phyloP scores from a whole-genome alignment of 2,888 invertebrate genomes.

The Choristoneura rosaceana region DNA sequence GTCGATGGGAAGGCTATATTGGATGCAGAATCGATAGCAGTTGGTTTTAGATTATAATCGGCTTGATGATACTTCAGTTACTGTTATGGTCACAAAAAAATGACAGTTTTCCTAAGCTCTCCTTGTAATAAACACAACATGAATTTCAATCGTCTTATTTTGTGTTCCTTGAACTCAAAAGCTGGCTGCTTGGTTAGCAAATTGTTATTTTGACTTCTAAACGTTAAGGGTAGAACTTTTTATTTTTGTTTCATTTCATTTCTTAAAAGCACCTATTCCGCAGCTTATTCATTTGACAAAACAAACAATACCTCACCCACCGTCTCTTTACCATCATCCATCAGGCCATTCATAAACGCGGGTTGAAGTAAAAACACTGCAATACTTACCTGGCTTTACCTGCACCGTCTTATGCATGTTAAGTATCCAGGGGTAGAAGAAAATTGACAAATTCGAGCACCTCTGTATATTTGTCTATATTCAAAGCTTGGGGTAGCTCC shows the following conservation, averaged over 20 bases:
- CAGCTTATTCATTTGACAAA: constrained; percentile 28
- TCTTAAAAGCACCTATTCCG: constrained; percentile 20
- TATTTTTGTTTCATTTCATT: neutral
- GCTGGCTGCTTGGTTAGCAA: no score
- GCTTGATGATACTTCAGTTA: no score
- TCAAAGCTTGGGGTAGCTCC: constrained; percentile 5
- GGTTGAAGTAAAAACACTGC: constrained; percentile 23
- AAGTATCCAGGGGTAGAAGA: constrained; percentile 25
- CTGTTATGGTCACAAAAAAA: no score
- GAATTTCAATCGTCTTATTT: neutral
- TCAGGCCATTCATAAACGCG: constrained; percentile 33
- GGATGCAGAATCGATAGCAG: neutral
- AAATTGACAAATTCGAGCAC: constrained; percentile 32
- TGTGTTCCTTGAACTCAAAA: neutral
- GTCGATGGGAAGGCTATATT: no score
- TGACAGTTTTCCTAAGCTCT: no score
- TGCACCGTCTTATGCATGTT: constrained; percentile 25
- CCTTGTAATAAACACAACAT: no score
- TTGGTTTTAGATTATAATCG: no score
- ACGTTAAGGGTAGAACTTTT: neutral
- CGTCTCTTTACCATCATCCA: constrained; percentile 4
- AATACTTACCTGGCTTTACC: constrained; percentile 24
- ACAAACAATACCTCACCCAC: constrained; percentile 8
- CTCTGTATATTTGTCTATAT: constrained; percentile 7
- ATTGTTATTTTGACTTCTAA: neutral